phyloP scores from a whole-genome alignment of 2,888 invertebrate species.

The Falcaria lacertinaria region DNA sequence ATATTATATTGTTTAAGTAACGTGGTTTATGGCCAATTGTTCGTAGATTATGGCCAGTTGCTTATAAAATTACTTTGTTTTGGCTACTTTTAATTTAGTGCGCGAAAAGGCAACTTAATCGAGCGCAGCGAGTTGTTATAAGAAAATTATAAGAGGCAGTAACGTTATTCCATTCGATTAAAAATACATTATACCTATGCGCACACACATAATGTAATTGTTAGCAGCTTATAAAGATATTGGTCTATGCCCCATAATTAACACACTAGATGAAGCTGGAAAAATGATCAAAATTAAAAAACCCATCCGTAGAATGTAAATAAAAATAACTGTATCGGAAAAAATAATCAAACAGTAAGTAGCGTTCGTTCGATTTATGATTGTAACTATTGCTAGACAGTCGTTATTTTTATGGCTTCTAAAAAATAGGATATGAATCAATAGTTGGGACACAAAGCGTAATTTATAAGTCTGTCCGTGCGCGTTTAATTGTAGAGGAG shows the following conservation, averaged over 20 bases:
- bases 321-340: constrained; percentile 15
- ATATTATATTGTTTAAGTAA: constrained; percentile 54
- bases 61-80: constrained; percentile 3
- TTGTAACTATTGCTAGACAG: constrained; percentile 59
- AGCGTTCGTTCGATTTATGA: constrained; percentile 54
- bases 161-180: no score
- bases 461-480: constrained; percentile 58
- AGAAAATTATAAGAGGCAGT: no score
- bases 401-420: constrained; percentile 73
- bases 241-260: no score
- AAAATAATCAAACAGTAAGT: constrained; percentile 44
- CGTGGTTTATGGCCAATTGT: constrained; percentile 39
- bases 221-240: no score
- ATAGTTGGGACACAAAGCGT: constrained; percentile 59
- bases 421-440: constrained; percentile 63
- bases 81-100: constrained; percentile 4
- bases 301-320: neutral
- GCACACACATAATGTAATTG: no score
- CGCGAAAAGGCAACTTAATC: constrained; percentile 15
- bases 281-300: neutral
- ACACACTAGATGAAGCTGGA: neutral
- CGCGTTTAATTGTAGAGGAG: constrained; percentile 53
- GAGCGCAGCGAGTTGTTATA: neutral
- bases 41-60: constrained; percentile 14
- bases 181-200: no score